Evolutionary conservation across 2,888 invertebrate genomes (phyloP).

Genomic region (Zygaena filipendulae): DNA sequence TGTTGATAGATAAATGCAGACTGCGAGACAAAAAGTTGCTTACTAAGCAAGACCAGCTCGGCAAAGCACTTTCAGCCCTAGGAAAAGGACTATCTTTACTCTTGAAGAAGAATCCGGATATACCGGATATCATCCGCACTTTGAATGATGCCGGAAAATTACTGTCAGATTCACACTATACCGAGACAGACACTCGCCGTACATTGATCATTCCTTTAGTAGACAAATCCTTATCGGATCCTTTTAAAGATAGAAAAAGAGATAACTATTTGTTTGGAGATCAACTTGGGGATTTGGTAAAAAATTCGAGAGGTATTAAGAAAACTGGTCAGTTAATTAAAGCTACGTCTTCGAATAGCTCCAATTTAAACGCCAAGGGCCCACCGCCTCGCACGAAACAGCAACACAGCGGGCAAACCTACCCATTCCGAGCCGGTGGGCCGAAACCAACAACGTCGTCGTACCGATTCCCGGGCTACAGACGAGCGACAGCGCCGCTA

Average conservation of each 20-base stretch:
- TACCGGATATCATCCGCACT: neutral
- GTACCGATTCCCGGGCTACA: too few relatives aligned
- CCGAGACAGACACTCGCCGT: slow-evolving; percentile 8
- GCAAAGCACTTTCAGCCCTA: slow-evolving; percentile 10
- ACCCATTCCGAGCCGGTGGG: too few relatives aligned
- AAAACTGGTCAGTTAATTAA: slow-evolving; percentile 5
- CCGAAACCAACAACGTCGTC: slow-evolving; percentile 6
- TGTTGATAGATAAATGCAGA: slow-evolving; percentile 5
- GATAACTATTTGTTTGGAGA: slow-evolving; percentile 10
- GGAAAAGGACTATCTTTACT: slow-evolving; percentile 9
- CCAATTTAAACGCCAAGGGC: too few relatives aligned
- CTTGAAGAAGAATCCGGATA: too few relatives aligned
- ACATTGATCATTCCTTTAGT: slow-evolving; percentile 6
- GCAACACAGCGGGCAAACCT: too few relatives aligned
- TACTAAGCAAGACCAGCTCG: slow-evolving; percentile 12
- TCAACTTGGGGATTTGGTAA: slow-evolving; percentile 7
- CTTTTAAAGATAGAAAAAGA: slow-evolving; percentile 5
- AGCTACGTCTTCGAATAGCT: too few relatives aligned
- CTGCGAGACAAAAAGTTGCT: neutral
- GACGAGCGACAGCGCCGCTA: slow-evolving; percentile 1
- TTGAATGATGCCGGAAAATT: slow-evolving; percentile 15
- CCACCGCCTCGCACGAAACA: too few relatives aligned
- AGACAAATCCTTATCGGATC: slow-evolving; percentile 7
- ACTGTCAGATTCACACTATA: slow-evolving; percentile 12
- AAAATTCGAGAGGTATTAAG: slow-evolving; percentile 8